Evolutionary conservation across 2,888 invertebrate genomes (phyloP), one percentile per base, ranked within the genome.

Genomic region (Habrosyne pyritoides): DNA sequence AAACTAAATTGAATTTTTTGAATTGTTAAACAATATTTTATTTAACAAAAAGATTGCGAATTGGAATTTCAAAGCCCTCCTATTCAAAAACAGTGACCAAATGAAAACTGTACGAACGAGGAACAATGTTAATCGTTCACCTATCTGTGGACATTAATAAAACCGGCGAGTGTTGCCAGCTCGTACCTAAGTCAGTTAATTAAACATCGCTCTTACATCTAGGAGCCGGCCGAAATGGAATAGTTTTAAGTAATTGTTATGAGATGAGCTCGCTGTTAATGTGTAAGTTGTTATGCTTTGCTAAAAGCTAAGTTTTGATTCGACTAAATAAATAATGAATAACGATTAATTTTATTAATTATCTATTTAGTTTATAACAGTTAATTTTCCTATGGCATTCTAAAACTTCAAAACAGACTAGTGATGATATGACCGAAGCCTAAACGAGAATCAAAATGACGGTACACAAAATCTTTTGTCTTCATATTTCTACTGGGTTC

Each of bases 211-310:
- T 18, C 14, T 49, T 49, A 49, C 49, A 26, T 47, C 26, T 26
- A 49, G 24, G 49, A 26, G n/a, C n/a, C n/a, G 26, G 26, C 26
- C 14, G 18, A 24, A 28, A 24, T 49, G 49, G 18, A 10, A n/a
- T n/a, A 48, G 22, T 3, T 26, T 49, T 49, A 49, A 49, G 26
- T 49, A 49, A 49, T 49, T 49, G 26, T 24, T 48, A 10, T n/a
- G n/a, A n/a, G 12, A 12, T 30, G 12, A 24, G n/a, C 26, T 5
- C 2, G 24, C 14, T 46, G 21, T 46, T 47, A 5, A 21, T 4
- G 47, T 4, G 47, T 0, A 18, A 10, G 5, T 4, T 18, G 18
- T 12, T 1, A 6, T 8, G 8, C 6, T 5, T 46, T 14, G 14
- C n/a, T 12, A n/a, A n/a, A n/a, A n/a, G 7, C 5, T 18, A n/a